These are phyloP conservation scores for Erethizon dorsatum DNA, from an alignment of 2,797 vertebrate genomes.

Conservation along the genomic window DNA sequence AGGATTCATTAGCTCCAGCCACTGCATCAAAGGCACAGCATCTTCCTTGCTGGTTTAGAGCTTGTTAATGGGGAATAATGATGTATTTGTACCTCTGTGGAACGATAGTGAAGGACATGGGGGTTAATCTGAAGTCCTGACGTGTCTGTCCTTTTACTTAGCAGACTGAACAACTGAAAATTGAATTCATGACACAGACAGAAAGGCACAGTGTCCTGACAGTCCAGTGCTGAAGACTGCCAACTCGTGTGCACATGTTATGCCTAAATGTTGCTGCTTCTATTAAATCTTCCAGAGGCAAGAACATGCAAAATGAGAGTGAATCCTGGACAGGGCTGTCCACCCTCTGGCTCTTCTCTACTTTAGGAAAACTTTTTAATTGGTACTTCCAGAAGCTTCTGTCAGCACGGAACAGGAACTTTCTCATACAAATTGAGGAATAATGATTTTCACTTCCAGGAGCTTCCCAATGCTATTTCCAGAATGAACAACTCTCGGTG, in stretches of 20 bases:
- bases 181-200: background rate
- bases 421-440: background rate
- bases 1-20: conserved; percentile 73
- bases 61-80: conserved; percentile 60
- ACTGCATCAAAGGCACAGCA: background rate
- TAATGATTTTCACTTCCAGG: background rate
- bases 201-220: background rate
- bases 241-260: rapidly evolving
- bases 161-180: conserved; percentile 7
- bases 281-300: background rate
- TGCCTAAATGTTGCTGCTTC: background rate
- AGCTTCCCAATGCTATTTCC: background rate
- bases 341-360: background rate
- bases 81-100: conserved; percentile 3
- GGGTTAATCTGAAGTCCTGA: conserved; percentile 50
- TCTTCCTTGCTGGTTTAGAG: conserved; percentile 49
- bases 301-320: background rate
- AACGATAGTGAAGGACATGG: background rate
- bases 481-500: background rate
- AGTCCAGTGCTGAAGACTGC: background rate
- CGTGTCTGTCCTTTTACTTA: background rate
- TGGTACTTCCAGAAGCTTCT: conserved; percentile 35
- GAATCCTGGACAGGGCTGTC: background rate
- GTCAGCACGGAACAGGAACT: background rate
- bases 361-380: background rate